Base-by-base conservation (phyloP, 2,113 vertebrate species). In the Pelecanus crispus region DNA sequence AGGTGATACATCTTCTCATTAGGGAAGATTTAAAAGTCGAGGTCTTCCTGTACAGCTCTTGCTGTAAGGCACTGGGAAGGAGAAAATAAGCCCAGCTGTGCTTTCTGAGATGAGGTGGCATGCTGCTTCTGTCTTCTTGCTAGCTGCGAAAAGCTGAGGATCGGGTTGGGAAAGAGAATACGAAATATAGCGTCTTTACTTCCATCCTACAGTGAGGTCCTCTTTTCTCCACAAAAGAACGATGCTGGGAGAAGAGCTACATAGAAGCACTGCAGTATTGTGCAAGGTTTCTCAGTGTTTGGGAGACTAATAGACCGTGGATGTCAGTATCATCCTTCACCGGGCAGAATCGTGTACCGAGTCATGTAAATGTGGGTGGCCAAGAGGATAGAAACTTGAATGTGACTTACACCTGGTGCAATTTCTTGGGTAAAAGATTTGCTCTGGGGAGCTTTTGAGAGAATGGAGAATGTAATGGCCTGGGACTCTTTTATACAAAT, bases 121-220 rank as follows among this genome's bases (percentile, higher is more conserved):
- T 40, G 45, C 77, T 40, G 34, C 2, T 0, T 21, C 42, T 71
- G 25, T 16, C 36, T 11, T 21, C 58, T 70, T n/a, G 34, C 36
- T 44, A 34, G 53, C 50, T 0, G 1, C 31, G 65, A 38, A 36
- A 55, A 81, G 62, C 55, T 36, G 34, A 34, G 49, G 73, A 11
- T 53, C 1, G 1, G 7, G 50, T 17, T 72, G 59, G 17, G 45
- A 21, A 52, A 31, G 53, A 31, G 36, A 65, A 47, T 15, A 7
- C 10, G 12, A 61, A 50, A 55, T 75, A 20, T 0, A 40, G 18
- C 1, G 0, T 52, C 13, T 63, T 56, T 78, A 7, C 47, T 72
- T 53, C n/a, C 31, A 12, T 58, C 45, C 58, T 44, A 1, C 25
- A 4, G 31, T 1, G 17, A 45, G 55, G 8, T 45, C 24, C 24